Evolutionary conservation across 2,113 vertebrate species (phyloP).

Genomic region (Pseudorectes ferrugineus): DNA sequence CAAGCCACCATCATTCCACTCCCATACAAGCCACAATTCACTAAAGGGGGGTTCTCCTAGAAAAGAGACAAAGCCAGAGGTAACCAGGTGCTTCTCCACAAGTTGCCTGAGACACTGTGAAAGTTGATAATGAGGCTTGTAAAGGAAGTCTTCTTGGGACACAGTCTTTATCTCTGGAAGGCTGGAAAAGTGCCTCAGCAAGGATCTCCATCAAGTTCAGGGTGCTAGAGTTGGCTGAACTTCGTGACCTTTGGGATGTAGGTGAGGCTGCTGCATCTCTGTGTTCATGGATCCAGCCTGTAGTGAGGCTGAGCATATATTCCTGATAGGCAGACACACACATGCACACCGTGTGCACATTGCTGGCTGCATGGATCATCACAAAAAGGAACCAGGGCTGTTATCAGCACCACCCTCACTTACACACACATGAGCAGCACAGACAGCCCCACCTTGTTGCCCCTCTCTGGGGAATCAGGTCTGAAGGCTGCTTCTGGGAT

Average conservation of each 20-base stretch:
- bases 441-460: not conserved
- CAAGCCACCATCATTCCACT: constrained; percentile 1
- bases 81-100: not conserved
- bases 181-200: not conserved
- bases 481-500: not conserved
- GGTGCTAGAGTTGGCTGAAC: not conserved
- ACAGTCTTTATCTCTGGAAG: not conserved
- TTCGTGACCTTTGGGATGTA: not conserved
- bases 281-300: not conserved
- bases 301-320: fast-evolving
- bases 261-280: not conserved
- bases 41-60: not conserved
- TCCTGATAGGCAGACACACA: not conserved
- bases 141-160: not conserved
- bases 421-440: not conserved
- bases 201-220: not conserved
- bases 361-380: fast-evolving
- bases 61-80: not conserved
- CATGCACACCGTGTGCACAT: fast-evolving
- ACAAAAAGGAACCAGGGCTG: not conserved
- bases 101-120: not conserved
- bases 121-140: not conserved
- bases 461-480: not conserved
- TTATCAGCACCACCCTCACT: not conserved
- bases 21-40: not conserved